These are phyloP conservation scores for Pristionchus exspectatus DNA, from an alignment of 2,888 invertebrate species.

Conservation along the genomic window DNA sequence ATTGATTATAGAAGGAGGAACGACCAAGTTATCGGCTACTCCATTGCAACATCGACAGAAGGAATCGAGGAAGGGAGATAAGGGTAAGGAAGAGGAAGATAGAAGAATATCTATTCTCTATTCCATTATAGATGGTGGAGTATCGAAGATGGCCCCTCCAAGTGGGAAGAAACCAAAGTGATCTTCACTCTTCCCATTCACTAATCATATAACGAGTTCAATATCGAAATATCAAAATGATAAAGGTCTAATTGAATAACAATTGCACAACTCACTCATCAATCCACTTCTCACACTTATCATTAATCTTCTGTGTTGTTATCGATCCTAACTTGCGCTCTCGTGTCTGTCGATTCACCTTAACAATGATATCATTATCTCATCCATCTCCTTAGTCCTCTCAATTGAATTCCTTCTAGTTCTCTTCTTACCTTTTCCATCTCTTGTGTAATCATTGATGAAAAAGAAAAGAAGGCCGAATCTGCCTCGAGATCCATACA, in stretches of 20 bases:
- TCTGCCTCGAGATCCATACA: not conserved
- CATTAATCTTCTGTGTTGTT: conserved; percentile 44
- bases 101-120: not conserved
- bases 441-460: not conserved
- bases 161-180: not conserved
- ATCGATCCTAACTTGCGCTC: conserved; percentile 42
- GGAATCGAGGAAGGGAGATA: not conserved
- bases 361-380: not conserved
- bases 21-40: not conserved
- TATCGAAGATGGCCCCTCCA: not conserved
- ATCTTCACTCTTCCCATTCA: not conserved
- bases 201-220: not conserved
- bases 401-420: not conserved
- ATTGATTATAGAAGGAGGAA: not conserved
- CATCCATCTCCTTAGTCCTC: not conserved
- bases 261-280: conserved; percentile 39
- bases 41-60: not conserved
- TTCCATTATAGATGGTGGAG: not conserved
- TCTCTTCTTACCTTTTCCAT: conserved; percentile 7
- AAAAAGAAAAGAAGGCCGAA: conserved; percentile 44
- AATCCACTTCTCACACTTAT: conserved; percentile 50
- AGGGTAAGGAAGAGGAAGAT: not conserved
- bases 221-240: not conserved
- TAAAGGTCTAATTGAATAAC: not conserved
- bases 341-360: conserved; percentile 1